Conservation (phyloP, 1,140 invertebrate genomes). For the Berghia stephanieae region DNA sequence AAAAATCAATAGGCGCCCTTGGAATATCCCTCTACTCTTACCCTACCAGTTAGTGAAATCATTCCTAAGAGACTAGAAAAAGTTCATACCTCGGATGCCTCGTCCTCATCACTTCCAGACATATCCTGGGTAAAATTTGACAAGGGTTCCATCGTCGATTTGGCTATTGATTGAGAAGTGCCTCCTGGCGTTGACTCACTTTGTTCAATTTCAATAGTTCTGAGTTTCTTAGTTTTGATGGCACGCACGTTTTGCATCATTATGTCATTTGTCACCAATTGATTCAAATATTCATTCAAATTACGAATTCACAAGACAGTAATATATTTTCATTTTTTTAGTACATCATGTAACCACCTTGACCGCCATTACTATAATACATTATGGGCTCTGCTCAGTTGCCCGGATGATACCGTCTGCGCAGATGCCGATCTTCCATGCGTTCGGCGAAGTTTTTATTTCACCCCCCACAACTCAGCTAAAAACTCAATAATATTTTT, state of each 20-base stretch:
- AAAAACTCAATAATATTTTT: not conserved
- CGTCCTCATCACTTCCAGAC: conserved; percentile 91
- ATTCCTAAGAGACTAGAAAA: not conserved
- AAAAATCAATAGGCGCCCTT: not conserved
- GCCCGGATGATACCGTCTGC: conserved; percentile 60
- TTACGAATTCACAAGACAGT: conserved; percentile 31
- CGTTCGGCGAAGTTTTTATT: conserved; percentile 18
- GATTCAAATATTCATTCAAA: not conserved
- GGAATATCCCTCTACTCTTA: not conserved
- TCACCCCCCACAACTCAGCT: too few relatives aligned
- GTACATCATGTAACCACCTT: conserved; percentile 53
- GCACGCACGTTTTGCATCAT: conserved; percentile 86
- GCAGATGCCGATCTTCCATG: conserved; percentile 50
- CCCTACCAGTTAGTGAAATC: not conserved
- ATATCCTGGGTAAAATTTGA: conserved; percentile 87
- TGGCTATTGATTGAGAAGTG: conserved; percentile 52
- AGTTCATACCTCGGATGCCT: conserved; percentile 87
- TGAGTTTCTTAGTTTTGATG: conserved; percentile 74
- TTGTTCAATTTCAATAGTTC: conserved; percentile 61
- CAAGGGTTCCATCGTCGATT: conserved; percentile 76
- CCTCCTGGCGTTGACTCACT: conserved; percentile 47
- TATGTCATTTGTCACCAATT: conserved; percentile 40
- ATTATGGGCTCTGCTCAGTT: conserved; percentile 38
- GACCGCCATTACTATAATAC: conserved; percentile 65
- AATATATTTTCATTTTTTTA: conserved; percentile 44